phyloP scores from a whole-genome alignment of 2,888 invertebrate species.

The Xylophagus ater region DNA sequence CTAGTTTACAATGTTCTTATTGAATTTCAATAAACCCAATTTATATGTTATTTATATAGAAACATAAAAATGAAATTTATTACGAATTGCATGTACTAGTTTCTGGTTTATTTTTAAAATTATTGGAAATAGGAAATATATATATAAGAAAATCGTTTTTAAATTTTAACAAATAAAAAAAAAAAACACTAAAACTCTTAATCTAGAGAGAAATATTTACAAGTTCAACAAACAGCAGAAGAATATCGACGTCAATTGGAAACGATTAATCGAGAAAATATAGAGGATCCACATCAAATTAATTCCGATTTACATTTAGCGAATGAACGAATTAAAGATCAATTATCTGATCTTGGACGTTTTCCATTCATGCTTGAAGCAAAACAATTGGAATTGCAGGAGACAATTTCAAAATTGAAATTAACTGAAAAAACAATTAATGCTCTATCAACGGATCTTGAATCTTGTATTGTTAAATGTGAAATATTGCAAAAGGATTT shows the following conservation, averaged over 20 bases:
- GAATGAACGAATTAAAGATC: conserved; percentile 16
- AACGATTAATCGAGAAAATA: conserved; percentile 2
- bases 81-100: no score
- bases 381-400: conserved; percentile 16
- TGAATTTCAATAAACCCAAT: no score
- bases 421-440: conserved; percentile 15
- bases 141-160: no score
- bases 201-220: conserved; percentile 17
- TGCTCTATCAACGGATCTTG: conserved; percentile 15
- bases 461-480: conserved; percentile 18
- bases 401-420: conserved; percentile 15
- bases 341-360: conserved; percentile 15
- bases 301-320: conserved; percentile 9
- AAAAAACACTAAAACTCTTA: background rate
- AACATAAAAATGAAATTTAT: no score
- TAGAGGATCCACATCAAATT: conserved; percentile 9
- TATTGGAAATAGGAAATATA: no score
- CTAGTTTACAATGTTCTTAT: conserved; percentile 5
- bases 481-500: conserved; percentile 16
- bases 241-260: conserved; percentile 14
- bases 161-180: no score
- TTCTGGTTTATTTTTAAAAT: no score
- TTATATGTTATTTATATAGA: no score
- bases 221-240: conserved; percentile 16
- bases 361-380: conserved; percentile 16